Evolutionary conservation across 2,888 invertebrate species (phyloP).

Genomic region (Calameuta filiformis): DNA sequence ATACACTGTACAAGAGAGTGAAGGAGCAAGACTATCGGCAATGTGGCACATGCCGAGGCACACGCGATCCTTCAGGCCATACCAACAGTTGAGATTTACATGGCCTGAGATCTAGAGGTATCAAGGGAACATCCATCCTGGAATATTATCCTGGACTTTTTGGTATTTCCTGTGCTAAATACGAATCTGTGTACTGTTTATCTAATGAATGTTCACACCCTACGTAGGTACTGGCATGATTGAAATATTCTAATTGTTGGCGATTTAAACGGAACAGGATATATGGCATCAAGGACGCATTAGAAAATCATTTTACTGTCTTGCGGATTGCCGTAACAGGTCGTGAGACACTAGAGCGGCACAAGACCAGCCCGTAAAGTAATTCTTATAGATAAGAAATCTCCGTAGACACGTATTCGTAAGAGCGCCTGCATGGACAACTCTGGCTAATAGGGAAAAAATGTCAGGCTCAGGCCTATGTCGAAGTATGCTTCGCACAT

Average conservation of each 20-base stretch:
- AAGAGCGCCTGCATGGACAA: conserved; percentile 38
- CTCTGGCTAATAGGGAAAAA: conserved; percentile 25
- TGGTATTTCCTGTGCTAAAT: not conserved
- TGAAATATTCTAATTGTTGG: not conserved
- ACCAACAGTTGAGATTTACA: not conserved
- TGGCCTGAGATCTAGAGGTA: not conserved
- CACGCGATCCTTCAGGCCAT: conserved; percentile 9
- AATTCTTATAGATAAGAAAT: not conserved
- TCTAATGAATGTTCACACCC: not conserved
- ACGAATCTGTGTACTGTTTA: not conserved
- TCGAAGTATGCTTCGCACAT: conserved; percentile 32
- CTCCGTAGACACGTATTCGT: not conserved
- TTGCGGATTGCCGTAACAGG: not conserved
- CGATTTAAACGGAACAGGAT: not conserved
- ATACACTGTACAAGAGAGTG: not conserved
- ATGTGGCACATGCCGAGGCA: conserved; percentile 23
- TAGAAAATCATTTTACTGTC: not conserved
- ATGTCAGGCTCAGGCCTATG: conserved; percentile 15
- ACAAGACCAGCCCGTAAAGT: not conserved
- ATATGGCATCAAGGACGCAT: not conserved
- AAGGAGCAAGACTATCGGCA: conserved; percentile 9
- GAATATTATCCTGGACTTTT: not conserved
- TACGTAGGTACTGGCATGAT: not conserved
- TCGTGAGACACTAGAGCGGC: not conserved
- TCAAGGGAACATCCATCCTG: not conserved